Conservation (phyloP, 2,888 invertebrate species). For the Sarcophaga subvicina region DNA sequence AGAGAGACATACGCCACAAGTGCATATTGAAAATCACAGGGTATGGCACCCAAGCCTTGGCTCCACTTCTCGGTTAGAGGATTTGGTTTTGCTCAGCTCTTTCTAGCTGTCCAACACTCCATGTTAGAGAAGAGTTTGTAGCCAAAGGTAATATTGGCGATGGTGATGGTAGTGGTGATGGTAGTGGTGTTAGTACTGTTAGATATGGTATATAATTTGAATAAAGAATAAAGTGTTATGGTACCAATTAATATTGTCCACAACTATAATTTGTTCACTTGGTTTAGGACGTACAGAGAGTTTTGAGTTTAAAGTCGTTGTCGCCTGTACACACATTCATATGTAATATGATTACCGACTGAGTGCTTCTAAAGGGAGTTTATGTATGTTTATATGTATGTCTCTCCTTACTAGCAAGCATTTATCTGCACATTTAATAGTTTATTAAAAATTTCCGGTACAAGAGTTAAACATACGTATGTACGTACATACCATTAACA, state of each 20-base stretch:
- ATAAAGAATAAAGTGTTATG: slow-evolving; percentile 50
- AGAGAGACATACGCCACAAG: slow-evolving; percentile 33
- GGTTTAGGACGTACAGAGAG: neutral
- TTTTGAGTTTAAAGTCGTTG: neutral
- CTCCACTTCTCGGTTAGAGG: no score
- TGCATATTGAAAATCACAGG: no score
- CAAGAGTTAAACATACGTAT: slow-evolving; percentile 41
- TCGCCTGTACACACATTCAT: neutral
- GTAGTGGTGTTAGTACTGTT: no score
- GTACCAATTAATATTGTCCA: slow-evolving; percentile 65
- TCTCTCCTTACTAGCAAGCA: neutral
- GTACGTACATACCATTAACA: slow-evolving; percentile 19
- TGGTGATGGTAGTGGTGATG: no score
- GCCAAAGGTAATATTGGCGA: no score
- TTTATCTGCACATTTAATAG: slow-evolving; percentile 61
- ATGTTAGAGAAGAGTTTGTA: no score
- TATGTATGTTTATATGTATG: slow-evolving; percentile 26
- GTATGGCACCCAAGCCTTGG: no score
- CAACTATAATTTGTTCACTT: slow-evolving; percentile 61
- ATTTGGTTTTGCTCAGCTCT: no score
- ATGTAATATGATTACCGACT: neutral
- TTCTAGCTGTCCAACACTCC: no score
- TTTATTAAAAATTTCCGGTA: slow-evolving; percentile 68
- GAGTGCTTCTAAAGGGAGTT: slow-evolving; percentile 30
- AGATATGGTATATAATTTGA: slow-evolving; percentile 10